These are phyloP conservation scores for Carterocephalus palaemon DNA, from an alignment of 2,888 invertebrate species.

Conservation along the genomic window DNA sequence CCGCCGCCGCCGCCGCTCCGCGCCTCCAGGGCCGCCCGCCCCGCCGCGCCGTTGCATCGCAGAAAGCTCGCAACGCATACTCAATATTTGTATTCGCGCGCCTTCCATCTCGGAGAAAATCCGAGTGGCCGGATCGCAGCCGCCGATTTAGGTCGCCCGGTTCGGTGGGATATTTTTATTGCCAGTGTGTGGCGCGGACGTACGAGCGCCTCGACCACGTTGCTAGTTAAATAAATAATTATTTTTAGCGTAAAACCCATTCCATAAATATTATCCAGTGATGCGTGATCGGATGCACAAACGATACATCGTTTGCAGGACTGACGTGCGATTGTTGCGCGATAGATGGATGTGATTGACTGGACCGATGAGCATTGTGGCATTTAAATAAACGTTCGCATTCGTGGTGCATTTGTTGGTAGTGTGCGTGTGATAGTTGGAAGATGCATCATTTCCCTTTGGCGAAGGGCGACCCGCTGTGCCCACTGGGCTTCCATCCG, in stretches of 20 bases:
- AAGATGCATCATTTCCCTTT: conserved; percentile 86
- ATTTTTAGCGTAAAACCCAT: conserved; percentile 71
- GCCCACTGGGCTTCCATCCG: conserved; percentile 95
- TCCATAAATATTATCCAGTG: conserved; percentile 62
- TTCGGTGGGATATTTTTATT: conserved; percentile 77
- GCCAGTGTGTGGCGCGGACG: conserved; percentile 69
- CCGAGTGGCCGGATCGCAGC: conserved; percentile 48
- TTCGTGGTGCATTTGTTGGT: conserved; percentile 68
- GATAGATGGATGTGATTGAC: conserved; percentile 46
- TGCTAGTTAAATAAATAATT: conserved; percentile 65
- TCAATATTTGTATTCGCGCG: conserved; percentile 37
- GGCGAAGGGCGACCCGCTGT: conserved; percentile 92
- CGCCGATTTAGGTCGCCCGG: conserved; percentile 76
- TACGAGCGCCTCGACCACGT: conserved; percentile 60
- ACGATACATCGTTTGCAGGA: conserved; percentile 29
- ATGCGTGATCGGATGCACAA: conserved; percentile 34
- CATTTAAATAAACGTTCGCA: conserved; percentile 67
- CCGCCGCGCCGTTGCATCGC: conserved; percentile 26
- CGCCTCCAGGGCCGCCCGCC: conserved; percentile 12
- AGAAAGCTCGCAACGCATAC: conserved; percentile 28
- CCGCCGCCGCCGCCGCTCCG: conserved; percentile 7
- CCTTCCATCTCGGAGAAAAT: conserved; percentile 44
- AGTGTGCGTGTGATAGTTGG: conserved; percentile 40
- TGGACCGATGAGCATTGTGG: conserved; percentile 42
- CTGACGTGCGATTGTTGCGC: conserved; percentile 34